Evolutionary conservation across 2,113 vertebrate species (phyloP).

Genomic region (Heterotis niloticus): DNA sequence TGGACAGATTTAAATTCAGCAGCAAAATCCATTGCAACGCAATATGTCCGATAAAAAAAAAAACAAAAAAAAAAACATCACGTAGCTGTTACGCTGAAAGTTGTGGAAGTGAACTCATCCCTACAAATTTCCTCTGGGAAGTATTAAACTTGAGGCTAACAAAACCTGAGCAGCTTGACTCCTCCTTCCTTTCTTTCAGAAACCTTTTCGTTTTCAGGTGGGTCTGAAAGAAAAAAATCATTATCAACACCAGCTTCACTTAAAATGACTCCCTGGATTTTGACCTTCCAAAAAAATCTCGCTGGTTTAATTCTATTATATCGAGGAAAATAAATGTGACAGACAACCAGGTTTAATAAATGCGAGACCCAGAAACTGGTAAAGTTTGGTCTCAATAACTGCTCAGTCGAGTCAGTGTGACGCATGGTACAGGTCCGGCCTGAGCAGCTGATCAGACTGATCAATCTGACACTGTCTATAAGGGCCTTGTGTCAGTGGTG

Average conservation of each 20-base stretch:
- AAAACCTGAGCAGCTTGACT: background rate
- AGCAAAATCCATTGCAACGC: too few relatives aligned
- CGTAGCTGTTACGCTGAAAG: too few relatives aligned
- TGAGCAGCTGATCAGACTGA: conserved; percentile 45
- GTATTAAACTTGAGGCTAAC: too few relatives aligned
- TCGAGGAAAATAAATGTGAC: conserved; percentile 56
- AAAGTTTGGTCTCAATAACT: conserved; percentile 40
- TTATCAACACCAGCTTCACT: conserved; percentile 49
- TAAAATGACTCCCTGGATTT: conserved; percentile 55
- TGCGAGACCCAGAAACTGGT: conserved; percentile 40
- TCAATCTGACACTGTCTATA: conserved; percentile 48
- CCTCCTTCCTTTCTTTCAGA: background rate
- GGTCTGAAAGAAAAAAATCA: conserved; percentile 44
- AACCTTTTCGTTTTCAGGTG: conserved; percentile 30
- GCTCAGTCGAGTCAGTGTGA: conserved; percentile 40
- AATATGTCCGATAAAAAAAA: too few relatives aligned
- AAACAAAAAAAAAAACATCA: too few relatives aligned
- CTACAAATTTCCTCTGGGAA: background rate
- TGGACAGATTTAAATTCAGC: too few relatives aligned
- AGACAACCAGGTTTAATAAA: conserved; percentile 43
- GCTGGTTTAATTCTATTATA: conserved; percentile 61
- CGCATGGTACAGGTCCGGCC: conserved; percentile 1
- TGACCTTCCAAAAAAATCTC: conserved; percentile 49
- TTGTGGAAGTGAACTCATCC: background rate
- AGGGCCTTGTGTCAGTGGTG: conserved; percentile 36